These are phyloP conservation scores for Neria commutata DNA, from an alignment of 2,888 invertebrate species.

Conservation along the genomic window DNA sequence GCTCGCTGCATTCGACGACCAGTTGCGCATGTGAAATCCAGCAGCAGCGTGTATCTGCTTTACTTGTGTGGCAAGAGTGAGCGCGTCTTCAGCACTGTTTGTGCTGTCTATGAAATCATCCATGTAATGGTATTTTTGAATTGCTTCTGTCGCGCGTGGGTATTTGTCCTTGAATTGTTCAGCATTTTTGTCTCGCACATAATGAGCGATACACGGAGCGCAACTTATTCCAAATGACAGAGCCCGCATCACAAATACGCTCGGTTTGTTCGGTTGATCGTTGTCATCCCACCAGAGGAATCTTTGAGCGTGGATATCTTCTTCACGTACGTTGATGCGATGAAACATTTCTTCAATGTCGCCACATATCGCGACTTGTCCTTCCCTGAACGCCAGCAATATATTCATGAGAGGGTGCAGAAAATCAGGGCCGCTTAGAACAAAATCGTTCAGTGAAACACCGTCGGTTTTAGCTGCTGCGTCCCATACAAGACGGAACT, in stretches of 20 bases:
- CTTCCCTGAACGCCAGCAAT: slow-evolving; percentile 27
- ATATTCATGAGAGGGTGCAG: slow-evolving; percentile 25
- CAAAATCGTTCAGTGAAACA: slow-evolving; percentile 39
- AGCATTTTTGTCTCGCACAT: slow-evolving; percentile 22
- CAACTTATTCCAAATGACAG: slow-evolving; percentile 27
- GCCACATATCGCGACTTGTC: slow-evolving; percentile 27
- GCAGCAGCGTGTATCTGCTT: slow-evolving; percentile 6
- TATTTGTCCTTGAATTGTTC: background rate
- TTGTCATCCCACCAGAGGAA: slow-evolving; percentile 34
- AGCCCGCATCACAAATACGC: slow-evolving; percentile 31
- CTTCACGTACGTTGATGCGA: slow-evolving; percentile 18
- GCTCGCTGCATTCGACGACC: slow-evolving; percentile 12
- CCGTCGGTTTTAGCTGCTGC: slow-evolving; percentile 45
- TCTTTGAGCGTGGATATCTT: slow-evolving; percentile 24
- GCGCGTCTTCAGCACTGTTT: slow-evolving; percentile 2
- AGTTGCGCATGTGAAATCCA: slow-evolving; percentile 16
- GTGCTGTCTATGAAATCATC: slow-evolving; percentile 15
- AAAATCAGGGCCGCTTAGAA: slow-evolving; percentile 49
- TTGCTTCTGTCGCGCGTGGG: slow-evolving; percentile 7
- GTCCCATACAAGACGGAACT: slow-evolving; percentile 46
- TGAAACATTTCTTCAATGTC: slow-evolving; percentile 34
- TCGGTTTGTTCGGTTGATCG: slow-evolving; percentile 20
- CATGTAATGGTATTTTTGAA: slow-evolving; percentile 6
- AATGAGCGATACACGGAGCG: slow-evolving; percentile 26
- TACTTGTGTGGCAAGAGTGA: background rate